Base-by-base conservation (phyloP, 2,888 invertebrate genomes). In the Apotomis betuletana region DNA sequence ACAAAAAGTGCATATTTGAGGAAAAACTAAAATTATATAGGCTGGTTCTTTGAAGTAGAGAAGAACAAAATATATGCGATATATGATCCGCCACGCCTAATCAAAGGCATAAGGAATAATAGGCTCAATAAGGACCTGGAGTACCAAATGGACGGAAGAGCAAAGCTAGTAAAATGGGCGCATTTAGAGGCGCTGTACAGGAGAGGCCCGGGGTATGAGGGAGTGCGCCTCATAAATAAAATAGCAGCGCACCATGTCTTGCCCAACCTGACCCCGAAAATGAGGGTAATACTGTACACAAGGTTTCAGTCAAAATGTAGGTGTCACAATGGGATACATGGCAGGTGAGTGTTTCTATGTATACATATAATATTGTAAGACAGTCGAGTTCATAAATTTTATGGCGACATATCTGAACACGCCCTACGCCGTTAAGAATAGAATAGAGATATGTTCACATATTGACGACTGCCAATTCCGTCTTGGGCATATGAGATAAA, bases 231-330 rank as follows among this genome's bases (percentile, higher is more conserved):
- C 10, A 44, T 64, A 9, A 73, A 55, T 4, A 77, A 70, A 69
- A 51, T 77, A 10, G 76, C 74, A 5, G 67, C 67, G 9, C 70
- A 41, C 4, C 75, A 76, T 69, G 75, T 75, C 3, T 27, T 74
- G 0, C 75, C 74, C 0, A 61, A 67, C 0, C 44, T 70, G 1
- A 77, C 76, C 10, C 76, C 77, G 0, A 77, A 77, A 62, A 76
- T 77, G 75, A 64, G 55, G 36, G 77, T 77, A 0, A 52, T 41
- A 72, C 38, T 67, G 74, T 62, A 74, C 75, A 0, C 74, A 77
- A 67, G 74, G 76, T 5, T 77, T 77, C 27, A 76, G 75, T 36
- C 54, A 55, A 46, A 72, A 58, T 62, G 77, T 76, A 27, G 70
- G 76, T 36, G 69, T 57, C 12, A 62, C 74, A 6, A 41, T 76